A percentile compares a stretch with the other conserved stretches of the same genome.
phyloP scores from a whole-genome alignment of 2,888 invertebrate genomes.

The Hypsopygia costalis region DNA sequence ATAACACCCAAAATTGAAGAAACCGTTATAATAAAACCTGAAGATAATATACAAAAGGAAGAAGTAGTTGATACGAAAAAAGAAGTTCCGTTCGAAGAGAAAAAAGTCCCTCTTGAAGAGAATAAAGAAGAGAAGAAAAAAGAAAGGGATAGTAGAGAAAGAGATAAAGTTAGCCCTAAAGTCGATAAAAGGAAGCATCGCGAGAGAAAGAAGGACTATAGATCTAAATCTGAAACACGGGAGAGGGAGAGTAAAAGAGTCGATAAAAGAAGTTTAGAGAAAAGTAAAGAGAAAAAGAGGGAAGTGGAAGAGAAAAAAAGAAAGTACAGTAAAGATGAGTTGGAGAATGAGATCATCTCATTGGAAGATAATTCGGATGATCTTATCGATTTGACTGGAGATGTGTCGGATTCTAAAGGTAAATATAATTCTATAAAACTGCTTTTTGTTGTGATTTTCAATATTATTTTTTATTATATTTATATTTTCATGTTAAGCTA shows the following conservation, averaged over 20 bases:
- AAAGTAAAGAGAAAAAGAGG: constrained; percentile 36
- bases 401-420: constrained; percentile 73
- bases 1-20: constrained; percentile 23
- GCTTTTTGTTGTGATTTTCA: no score
- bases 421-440: constrained; percentile 15
- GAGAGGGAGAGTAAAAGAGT: constrained; percentile 23
- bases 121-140: constrained; percentile 21
- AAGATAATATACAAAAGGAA: background rate
- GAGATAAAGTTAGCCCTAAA: constrained; percentile 29
- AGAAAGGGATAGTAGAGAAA: constrained; percentile 22
- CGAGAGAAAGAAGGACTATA: constrained; percentile 46
- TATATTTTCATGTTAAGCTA: no score
- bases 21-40: constrained; percentile 14
- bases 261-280: constrained; percentile 22
- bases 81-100: background rate
- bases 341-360: constrained; percentile 62
- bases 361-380: constrained; percentile 72
- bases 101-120: constrained; percentile 10
- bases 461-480: no score
- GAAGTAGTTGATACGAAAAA: background rate
- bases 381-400: constrained; percentile 81
- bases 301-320: constrained; percentile 36
- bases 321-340: constrained; percentile 38
- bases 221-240: constrained; percentile 45
- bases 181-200: constrained; percentile 48